phyloP scores from a whole-genome alignment of 2,113 vertebrate genomes.

The Apodemus speciosus region DNA sequence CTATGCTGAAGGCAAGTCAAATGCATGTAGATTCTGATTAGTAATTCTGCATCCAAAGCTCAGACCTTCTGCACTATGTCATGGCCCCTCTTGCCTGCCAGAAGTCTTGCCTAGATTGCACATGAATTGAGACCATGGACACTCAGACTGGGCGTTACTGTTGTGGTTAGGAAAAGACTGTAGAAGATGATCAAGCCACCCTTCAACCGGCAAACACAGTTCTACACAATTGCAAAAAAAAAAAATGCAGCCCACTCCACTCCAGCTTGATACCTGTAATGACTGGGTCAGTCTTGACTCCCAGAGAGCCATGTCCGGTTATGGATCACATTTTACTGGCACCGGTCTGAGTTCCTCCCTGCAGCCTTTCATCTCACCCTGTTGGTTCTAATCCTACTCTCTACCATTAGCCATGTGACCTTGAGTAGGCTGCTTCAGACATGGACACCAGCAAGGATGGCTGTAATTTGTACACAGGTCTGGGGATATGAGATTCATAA shows the following conservation, averaged over 20 bases:
- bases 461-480: not conserved
- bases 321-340: not conserved
- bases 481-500: not conserved
- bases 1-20: not conserved
- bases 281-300: not conserved
- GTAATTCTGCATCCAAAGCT: not conserved
- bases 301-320: not conserved
- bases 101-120: not conserved
- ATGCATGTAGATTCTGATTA: not conserved
- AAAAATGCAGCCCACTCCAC: not conserved
- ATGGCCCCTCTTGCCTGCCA: not conserved
- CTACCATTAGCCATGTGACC: not conserved
- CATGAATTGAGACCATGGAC: fast-evolving
- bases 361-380: not conserved
- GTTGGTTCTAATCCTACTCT: not conserved
- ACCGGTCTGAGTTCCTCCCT: not conserved
- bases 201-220: not conserved
- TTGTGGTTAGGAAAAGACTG: not conserved
- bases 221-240: not conserved
- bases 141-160: not conserved
- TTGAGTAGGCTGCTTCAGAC: not conserved
- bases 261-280: not conserved
- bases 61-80: not conserved
- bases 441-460: not conserved
- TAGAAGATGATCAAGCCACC: not conserved